phyloP scores from a whole-genome alignment of 2,888 invertebrate genomes.

The Euplexia lucipara region DNA sequence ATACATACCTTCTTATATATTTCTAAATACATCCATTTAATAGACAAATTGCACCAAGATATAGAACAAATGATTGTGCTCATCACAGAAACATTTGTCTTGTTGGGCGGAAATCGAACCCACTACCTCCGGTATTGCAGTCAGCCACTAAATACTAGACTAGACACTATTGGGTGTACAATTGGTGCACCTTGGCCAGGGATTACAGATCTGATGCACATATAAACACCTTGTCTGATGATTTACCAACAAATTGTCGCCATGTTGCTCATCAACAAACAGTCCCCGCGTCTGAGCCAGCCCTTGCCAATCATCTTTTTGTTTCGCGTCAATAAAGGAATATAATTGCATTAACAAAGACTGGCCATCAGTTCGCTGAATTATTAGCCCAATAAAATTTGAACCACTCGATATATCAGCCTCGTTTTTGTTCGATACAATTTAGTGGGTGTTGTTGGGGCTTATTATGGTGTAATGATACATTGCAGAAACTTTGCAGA shows the following conservation, averaged over 20 bases:
- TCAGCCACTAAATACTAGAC: no score
- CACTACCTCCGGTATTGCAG: no score
- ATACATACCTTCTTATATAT: no score
- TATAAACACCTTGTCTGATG: no score
- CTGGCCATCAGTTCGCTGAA: constrained; percentile 59
- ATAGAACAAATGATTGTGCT: no score
- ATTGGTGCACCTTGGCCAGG: no score
- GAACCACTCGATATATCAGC: constrained; percentile 56
- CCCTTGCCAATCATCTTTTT: constrained; percentile 55
- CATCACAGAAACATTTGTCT: no score
- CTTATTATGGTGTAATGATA: constrained; percentile 31
- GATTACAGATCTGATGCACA: no score
- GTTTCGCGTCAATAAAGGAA: constrained; percentile 48
- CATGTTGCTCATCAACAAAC: constrained; percentile 17
- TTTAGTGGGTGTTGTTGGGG: constrained; percentile 31
- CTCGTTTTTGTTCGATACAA: constrained; percentile 52
- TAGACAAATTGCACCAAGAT: no score
- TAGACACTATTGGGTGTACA: no score
- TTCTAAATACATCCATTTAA: no score
- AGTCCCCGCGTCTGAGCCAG: constrained; percentile 20
- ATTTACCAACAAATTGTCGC: constrained; percentile 31
- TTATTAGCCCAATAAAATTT: constrained; percentile 64
- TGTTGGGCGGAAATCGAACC: no score
- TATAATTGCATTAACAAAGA: constrained; percentile 64
- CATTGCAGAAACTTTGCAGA: constrained; percentile 6